Evolutionary conservation across 2,797 vertebrate genomes (phyloP).

Genomic region (Pseudochirops cupreus): DNA sequence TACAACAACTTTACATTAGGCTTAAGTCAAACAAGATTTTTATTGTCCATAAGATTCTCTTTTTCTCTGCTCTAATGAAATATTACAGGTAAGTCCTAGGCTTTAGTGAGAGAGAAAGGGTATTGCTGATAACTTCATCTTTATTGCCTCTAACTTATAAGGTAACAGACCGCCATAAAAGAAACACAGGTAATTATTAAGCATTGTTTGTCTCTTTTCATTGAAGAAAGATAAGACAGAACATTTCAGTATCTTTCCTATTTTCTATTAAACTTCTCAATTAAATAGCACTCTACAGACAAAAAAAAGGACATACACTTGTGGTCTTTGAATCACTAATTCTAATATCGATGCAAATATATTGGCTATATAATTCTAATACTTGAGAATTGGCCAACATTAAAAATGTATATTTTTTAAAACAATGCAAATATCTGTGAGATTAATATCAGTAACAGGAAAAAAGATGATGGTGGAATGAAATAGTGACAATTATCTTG

Average conservation of each 20-base stretch:
- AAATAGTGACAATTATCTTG: slow-evolving; percentile 51
- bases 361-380: background rate
- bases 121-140: slow-evolving; percentile 82
- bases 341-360: slow-evolving; percentile 13
- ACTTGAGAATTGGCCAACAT: slow-evolving; percentile 28
- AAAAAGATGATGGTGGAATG: slow-evolving; percentile 49
- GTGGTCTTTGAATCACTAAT: slow-evolving; percentile 23
- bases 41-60: slow-evolving; percentile 83
- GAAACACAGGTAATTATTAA: slow-evolving; percentile 81
- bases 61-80: slow-evolving; percentile 80
- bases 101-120: slow-evolving; percentile 79
- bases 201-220: slow-evolving; percentile 59
- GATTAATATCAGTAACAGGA: background rate
- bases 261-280: slow-evolving; percentile 9
- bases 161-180: slow-evolving; percentile 77
- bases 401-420: slow-evolving; percentile 33
- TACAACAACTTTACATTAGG: slow-evolving; percentile 82
- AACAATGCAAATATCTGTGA: slow-evolving; percentile 53
- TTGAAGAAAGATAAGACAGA: slow-evolving; percentile 59
- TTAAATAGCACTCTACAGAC: background rate
- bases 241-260: slow-evolving; percentile 57
- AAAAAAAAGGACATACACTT: slow-evolving; percentile 34
- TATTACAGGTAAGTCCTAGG: slow-evolving; percentile 83
- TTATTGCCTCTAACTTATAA: slow-evolving; percentile 82
- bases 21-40: slow-evolving; percentile 82